Evolutionary conservation across 1,140 invertebrate species (phyloP).

Genomic region (Nasonia vitripennis): DNA sequence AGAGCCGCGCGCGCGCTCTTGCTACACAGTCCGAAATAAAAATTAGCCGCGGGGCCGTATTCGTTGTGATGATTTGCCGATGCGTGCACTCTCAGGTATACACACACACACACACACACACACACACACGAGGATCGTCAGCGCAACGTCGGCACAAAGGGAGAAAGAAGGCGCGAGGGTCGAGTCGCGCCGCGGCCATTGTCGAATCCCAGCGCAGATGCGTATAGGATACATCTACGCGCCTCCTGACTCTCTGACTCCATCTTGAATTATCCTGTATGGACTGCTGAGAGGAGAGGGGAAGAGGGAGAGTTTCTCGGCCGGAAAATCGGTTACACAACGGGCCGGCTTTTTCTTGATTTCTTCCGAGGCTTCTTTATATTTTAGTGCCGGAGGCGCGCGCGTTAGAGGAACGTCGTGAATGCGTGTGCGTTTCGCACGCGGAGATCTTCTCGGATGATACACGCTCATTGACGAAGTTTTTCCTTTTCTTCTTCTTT

Average conservation of each 20-base stretch:
- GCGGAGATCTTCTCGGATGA: conserved; percentile 28
- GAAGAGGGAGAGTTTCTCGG: background rate
- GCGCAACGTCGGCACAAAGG: background rate
- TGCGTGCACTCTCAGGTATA: conserved; percentile 42
- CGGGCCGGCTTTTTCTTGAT: conserved; percentile 7
- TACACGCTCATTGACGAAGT: conserved; percentile 12
- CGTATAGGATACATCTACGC: background rate
- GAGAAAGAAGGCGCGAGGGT: background rate
- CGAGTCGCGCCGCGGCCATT: conserved; percentile 31
- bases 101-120: background rate
- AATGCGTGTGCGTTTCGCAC: conserved; percentile 10
- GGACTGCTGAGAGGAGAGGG: background rate
- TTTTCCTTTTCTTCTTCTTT: conserved; percentile 25
- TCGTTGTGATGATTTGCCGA: conserved; percentile 48
- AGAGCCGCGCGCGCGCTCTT: background rate
- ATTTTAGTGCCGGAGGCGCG: conserved; percentile 4
- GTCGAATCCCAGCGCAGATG: conserved; percentile 36
- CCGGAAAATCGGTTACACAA: conserved; percentile 41
- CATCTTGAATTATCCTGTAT: conserved; percentile 69
- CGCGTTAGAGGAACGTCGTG: conserved; percentile 18
- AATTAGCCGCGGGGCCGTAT: background rate
- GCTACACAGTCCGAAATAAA: background rate
- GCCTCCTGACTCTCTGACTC: conserved; percentile 70
- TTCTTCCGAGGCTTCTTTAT: conserved; percentile 8
- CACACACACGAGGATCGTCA: background rate